phyloP scores from a whole-genome alignment of 2,113 vertebrate genomes.

The Mobula hypostoma region DNA sequence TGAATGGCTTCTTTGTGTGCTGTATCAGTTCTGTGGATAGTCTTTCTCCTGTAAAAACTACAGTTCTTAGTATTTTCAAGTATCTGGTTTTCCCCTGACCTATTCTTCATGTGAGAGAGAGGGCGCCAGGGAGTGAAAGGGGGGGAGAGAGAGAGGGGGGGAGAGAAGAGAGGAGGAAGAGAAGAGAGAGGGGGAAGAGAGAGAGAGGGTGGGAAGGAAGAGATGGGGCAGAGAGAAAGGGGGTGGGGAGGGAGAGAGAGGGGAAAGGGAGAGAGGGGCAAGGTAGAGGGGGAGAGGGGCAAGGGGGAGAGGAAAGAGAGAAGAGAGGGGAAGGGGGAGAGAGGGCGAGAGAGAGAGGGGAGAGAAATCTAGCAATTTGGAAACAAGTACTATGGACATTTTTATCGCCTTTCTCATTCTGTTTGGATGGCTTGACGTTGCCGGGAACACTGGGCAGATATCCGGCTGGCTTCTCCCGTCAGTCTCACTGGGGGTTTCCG shows the following conservation, averaged over 20 bases:
- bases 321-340: background rate
- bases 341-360: background rate
- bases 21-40: no score
- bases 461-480: background rate
- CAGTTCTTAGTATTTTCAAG: background rate
- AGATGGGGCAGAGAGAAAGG: background rate
- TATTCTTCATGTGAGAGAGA: no score
- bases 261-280: background rate
- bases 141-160: background rate
- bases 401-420: background rate
- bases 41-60: background rate
- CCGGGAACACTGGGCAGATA: background rate
- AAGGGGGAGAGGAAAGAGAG: background rate
- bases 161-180: no score
- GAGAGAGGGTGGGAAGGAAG: background rate
- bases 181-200: background rate
- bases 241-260: background rate
- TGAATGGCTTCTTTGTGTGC: no score
- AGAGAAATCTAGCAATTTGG: background rate
- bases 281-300: no score
- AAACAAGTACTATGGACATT: background rate
- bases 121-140: background rate
- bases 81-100: no score
- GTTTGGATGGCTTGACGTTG: background rate
- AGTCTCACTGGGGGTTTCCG: background rate